Conservation (phyloP, 2,888 invertebrate species). For the Agrotis ipsilon region DNA sequence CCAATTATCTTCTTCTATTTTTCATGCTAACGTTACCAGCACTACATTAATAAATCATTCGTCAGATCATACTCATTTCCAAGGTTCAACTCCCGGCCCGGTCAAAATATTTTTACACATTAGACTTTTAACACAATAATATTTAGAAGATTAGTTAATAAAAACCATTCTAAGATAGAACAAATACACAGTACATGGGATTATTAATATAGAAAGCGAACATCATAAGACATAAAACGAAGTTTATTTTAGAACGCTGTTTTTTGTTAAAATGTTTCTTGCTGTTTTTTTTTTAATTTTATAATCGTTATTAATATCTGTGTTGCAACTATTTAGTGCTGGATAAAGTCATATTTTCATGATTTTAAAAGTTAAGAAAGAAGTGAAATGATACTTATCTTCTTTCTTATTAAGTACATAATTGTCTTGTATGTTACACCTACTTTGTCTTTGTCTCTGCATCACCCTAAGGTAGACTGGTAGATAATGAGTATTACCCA, state of each 20-base stretch:
- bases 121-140: slow-evolving; percentile 52
- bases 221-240: slow-evolving; percentile 51
- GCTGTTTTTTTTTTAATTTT: neutral
- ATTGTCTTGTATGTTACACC: too few species aligned
- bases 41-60: slow-evolving; percentile 34
- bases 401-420: too few species aligned
- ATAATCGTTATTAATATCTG: slow-evolving; percentile 1
- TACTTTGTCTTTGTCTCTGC: too few species aligned
- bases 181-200: slow-evolving; percentile 39
- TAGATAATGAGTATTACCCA: too few species aligned
- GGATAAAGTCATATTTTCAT: neutral
- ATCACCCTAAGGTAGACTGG: too few species aligned
- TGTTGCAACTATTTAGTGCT: neutral
- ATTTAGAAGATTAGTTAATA: slow-evolving; percentile 59
- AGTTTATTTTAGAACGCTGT: slow-evolving; percentile 42
- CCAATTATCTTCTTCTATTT: too few species aligned
- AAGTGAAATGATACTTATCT: too few species aligned
- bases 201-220: slow-evolving; percentile 40
- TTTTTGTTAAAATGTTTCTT: too few species aligned
- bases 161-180: too few species aligned
- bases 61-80: slow-evolving; percentile 28
- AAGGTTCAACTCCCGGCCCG: slow-evolving; percentile 50
- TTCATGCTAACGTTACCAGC: slow-evolving; percentile 10
- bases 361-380: too few species aligned
- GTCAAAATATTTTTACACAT: slow-evolving; percentile 55